Percentiles rank a stretch among this genome's conserved stretches.
Conservation (phyloP, 2,113 vertebrate genomes). For the Piprites chloris region DNA sequence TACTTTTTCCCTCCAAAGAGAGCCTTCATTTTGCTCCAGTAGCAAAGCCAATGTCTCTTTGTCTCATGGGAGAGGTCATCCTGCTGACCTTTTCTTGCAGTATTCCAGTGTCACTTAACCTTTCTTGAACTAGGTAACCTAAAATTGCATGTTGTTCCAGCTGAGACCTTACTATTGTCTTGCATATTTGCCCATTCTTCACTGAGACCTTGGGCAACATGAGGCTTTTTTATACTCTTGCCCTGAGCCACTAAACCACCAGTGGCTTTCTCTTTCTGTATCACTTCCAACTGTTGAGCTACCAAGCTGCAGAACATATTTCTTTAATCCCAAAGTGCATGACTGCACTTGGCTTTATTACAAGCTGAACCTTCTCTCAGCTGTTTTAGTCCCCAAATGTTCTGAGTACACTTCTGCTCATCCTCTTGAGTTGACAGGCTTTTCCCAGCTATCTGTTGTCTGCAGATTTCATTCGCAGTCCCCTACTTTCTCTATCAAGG, state of each 20-base stretch:
- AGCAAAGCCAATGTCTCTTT: not conserved
- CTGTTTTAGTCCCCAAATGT: conserved; percentile 1
- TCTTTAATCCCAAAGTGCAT: conserved; percentile 35
- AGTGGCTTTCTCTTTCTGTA: not conserved
- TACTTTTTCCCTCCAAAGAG: not conserved
- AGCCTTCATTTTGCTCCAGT: not conserved
- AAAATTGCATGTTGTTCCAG: not conserved
- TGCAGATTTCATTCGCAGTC: not conserved
- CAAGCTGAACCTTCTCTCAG: not conserved
- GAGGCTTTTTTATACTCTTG: not conserved
- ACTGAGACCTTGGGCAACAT: not conserved
- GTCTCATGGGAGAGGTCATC: conserved; percentile 2
- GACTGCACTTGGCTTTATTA: conserved; percentile 3
- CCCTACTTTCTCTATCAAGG: not conserved
- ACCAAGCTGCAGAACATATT: not conserved
- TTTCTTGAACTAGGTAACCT: conserved; percentile 15
- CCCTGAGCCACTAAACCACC: not conserved
- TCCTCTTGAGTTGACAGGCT: not conserved
- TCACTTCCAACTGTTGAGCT: conserved; percentile 19
- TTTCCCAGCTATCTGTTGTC: conserved; percentile 35
- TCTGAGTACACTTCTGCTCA: not conserved
- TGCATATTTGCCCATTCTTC: not conserved
- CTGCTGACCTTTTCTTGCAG: not conserved
- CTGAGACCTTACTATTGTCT: not conserved
- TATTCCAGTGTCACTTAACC: conserved; percentile 6